phyloP scores from a whole-genome alignment of 1,140 invertebrate genomes.

The Stratiolaelaps scimitus region DNA sequence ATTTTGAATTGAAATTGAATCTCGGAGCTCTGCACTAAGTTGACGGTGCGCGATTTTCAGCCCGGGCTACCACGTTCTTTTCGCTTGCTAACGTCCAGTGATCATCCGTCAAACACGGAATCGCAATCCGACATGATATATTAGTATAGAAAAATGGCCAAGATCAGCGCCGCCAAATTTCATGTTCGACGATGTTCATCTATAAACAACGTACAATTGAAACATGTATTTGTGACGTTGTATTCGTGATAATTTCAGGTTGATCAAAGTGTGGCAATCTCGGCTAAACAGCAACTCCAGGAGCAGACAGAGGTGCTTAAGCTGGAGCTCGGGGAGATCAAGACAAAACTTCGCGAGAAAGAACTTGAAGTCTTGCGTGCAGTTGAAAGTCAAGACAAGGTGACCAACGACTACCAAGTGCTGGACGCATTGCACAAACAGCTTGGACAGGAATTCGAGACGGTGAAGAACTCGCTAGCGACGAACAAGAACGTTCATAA shows the following conservation, averaged over 20 bases:
- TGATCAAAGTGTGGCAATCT: slow-evolving; percentile 23
- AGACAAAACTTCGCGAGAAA: slow-evolving; percentile 20
- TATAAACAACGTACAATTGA: too few species aligned
- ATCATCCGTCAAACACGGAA: too few species aligned
- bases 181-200: too few species aligned
- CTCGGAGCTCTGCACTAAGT: too few species aligned
- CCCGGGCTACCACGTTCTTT: too few species aligned
- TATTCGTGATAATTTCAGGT: neutral
- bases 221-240: too few species aligned
- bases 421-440: slow-evolving; percentile 19
- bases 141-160: too few species aligned
- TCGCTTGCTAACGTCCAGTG: too few species aligned
- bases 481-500: slow-evolving; percentile 8
- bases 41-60: too few species aligned
- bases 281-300: slow-evolving; percentile 23
- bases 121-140: too few species aligned
- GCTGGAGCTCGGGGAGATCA: slow-evolving; percentile 17
- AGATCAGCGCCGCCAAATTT: too few species aligned
- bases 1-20: too few species aligned
- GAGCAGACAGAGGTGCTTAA: slow-evolving; percentile 29
- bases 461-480: neutral
- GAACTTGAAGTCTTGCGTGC: slow-evolving; percentile 17
- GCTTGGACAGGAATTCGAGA: slow-evolving; percentile 16
- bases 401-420: slow-evolving; percentile 18
- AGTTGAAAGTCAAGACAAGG: slow-evolving; percentile 2